Conservation (phyloP, 37 sponge, comb jelly and placozoan genomes). For the Geodia barretti region DNA sequence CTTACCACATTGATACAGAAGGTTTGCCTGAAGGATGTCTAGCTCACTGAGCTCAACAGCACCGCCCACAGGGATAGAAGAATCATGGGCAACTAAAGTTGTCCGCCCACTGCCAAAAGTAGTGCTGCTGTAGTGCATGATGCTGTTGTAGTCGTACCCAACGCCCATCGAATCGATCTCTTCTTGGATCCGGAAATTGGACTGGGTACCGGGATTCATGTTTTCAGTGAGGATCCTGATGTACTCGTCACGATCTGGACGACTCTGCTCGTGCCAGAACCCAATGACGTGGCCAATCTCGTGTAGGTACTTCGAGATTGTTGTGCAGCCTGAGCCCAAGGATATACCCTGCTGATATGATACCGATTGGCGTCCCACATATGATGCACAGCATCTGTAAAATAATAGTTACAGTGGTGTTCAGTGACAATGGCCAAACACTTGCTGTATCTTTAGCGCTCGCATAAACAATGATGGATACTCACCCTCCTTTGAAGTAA, state of each 20-base stretch:
- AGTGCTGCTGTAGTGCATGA: conserved; percentile 75
- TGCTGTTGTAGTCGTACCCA: conserved; percentile 80
- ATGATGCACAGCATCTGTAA: conserved; percentile 69
- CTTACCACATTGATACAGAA: conserved; percentile 71
- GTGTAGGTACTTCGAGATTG: conserved; percentile 36
- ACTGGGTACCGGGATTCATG: conserved; percentile 9
- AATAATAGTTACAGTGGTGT: background rate
- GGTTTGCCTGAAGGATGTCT: conserved; percentile 71
- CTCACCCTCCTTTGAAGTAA: conserved; percentile 69
- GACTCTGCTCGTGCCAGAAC: conserved; percentile 74
- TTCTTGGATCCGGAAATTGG: conserved; percentile 37
- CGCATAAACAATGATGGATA: background rate
- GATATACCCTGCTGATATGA: conserved; percentile 38
- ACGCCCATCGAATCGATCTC: conserved; percentile 64
- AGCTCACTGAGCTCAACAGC: conserved; percentile 52
- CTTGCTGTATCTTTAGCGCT: background rate
- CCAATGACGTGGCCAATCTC: conserved; percentile 77
- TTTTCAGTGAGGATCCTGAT: conserved; percentile 34
- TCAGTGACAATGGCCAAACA: background rate
- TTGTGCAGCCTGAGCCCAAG: conserved; percentile 15
- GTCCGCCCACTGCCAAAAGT: conserved; percentile 16
- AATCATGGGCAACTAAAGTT: conserved; percentile 53
- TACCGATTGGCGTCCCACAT: conserved; percentile 36
- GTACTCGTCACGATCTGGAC: conserved; percentile 72
- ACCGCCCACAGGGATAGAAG: conserved; percentile 46